These are phyloP conservation scores for Gnathonemus longibarbis DNA, from an alignment of 2,113 vertebrate species.

Conservation along the genomic window DNA sequence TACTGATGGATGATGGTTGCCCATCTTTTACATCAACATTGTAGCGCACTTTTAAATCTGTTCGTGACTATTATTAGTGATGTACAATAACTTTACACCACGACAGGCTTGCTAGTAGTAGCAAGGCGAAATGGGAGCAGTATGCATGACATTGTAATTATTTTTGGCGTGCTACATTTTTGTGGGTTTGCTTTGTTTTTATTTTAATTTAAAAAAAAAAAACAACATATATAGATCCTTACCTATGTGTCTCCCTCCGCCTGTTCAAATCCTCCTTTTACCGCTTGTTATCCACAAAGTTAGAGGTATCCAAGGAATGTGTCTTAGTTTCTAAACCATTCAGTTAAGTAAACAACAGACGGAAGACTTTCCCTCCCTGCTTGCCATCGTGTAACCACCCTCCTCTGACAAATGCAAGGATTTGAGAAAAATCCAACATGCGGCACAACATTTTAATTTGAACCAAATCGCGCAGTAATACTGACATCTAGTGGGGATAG, in stretches of 20 bases:
- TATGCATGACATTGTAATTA: background rate
- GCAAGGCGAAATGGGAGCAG: no score
- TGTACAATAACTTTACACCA: background rate
- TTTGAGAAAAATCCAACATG: conserved; percentile 13
- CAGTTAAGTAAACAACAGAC: background rate
- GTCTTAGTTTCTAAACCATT: background rate
- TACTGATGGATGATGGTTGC: background rate
- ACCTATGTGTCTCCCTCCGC: background rate
- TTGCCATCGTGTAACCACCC: background rate
- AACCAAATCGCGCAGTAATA: background rate
- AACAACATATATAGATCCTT: background rate
- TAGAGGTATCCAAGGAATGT: background rate
- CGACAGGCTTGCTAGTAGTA: background rate
- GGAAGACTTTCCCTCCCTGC: background rate
- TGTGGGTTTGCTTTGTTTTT: background rate
- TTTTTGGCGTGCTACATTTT: background rate
- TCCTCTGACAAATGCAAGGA: background rate
- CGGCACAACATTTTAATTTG: background rate
- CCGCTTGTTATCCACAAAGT: background rate
- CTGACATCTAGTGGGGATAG: conserved; percentile 5
- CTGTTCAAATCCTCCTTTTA: no score
- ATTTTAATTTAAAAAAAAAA: background rate
- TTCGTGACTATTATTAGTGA: background rate
- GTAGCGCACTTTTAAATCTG: background rate
- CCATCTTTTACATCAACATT: background rate